Evolutionary conservation across 2,888 invertebrate genomes (phyloP).

Genomic region (Parasteatoda lunata): DNA sequence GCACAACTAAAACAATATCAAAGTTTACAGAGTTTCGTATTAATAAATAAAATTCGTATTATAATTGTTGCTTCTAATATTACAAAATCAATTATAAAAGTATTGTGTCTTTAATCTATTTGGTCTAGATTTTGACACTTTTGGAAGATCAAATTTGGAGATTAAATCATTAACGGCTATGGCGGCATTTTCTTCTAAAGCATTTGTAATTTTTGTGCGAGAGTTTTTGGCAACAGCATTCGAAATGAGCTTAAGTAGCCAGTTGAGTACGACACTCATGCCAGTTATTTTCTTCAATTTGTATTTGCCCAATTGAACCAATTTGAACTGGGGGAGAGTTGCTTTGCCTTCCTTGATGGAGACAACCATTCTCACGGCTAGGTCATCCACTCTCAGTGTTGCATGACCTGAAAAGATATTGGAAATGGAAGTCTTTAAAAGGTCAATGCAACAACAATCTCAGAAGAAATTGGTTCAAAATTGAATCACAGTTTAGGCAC

Average conservation of each 20-base stretch:
- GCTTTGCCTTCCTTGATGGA: slow-evolving; percentile 55
- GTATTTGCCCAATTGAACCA: slow-evolving; percentile 45
- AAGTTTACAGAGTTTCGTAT: too few species aligned
- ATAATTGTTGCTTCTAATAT: too few species aligned
- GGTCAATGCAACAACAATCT: too few species aligned
- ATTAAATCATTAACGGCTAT: slow-evolving; percentile 37
- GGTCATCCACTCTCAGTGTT: slow-evolving; percentile 27
- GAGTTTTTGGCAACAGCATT: slow-evolving; percentile 55
- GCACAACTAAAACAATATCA: too few species aligned
- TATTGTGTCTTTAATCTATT: too few species aligned
- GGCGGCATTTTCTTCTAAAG: slow-evolving; percentile 54
- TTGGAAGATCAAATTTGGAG: slow-evolving; percentile 47
- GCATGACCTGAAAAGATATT: slow-evolving; percentile 45
- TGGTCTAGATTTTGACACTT: neutral
- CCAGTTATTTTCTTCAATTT: slow-evolving; percentile 64
- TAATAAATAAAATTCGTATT: too few species aligned
- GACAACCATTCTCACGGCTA: slow-evolving; percentile 52
- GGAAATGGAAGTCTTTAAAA: too few species aligned
- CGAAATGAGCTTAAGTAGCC: slow-evolving; percentile 56
- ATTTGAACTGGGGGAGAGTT: slow-evolving; percentile 46
- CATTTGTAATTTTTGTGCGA: slow-evolving; percentile 42
- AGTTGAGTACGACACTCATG: slow-evolving; percentile 56
- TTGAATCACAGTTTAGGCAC: too few species aligned
- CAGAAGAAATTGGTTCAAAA: too few species aligned
- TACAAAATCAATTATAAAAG: too few species aligned